Base-by-base conservation (phyloP, 2,797 vertebrate species). In the Danio jaintianensis region DNA sequence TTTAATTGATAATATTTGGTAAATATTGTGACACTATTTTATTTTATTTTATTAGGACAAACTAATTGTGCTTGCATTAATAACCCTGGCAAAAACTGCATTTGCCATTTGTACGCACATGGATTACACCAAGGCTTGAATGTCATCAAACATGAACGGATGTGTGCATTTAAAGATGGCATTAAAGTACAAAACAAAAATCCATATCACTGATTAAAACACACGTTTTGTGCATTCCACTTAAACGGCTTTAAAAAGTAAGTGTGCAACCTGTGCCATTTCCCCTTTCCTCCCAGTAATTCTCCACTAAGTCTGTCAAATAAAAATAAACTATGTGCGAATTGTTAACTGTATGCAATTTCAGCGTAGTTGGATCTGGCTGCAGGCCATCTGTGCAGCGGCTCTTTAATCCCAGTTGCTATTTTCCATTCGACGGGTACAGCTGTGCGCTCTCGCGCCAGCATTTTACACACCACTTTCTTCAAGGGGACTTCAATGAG, bases 361-460 rank as follows among this genome's bases (percentile, higher is more conserved):
- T 84, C 63, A 47, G 48, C 76, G 63, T 85, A 82, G 87, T 79
- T 78, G 84, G 67, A 85, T 82, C 79, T 81, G 50, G 83, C 76
- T 83, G 67, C 43, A 62, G 68, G 90, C 89, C 91, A 92, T 86
- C 85, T 91, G 89, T 20, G 63, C 63, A 18, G 67, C 75, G 81
- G 75, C 76, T 48, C 89, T 85, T 89, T 77, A 87, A 90, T 86
- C 86, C 83, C 82, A 78, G 78, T 38, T 68, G 81, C 84, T 85
- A 80, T 78, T 80, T 50, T 79, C 75, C 83, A 84, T 86, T 86
- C 86, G 85, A 85, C 73, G 38, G 74, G 79, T 89, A 90, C 91
- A 92, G 90, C 91, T 91, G 91, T 85, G 86, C 75, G 82, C 85
- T 90, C 93, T 90, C 90, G 89, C 82, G 78, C 78, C 86, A 85